A percentile compares a stretch with the other conserved stretches of the same genome.
Conservation (phyloP, 2,888 invertebrate species). For the Hoplodrina ambigua region DNA sequence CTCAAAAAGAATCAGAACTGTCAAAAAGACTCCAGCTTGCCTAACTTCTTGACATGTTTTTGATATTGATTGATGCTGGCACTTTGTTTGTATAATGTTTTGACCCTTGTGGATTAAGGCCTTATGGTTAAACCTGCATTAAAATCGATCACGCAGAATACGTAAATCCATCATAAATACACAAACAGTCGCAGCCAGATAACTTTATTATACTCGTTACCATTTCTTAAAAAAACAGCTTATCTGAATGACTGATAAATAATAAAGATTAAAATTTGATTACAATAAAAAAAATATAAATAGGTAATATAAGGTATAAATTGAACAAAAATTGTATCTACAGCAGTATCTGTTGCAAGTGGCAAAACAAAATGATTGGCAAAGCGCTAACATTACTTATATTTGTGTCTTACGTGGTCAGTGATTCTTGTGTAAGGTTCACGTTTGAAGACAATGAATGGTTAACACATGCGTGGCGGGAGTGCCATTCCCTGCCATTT, state of each 20-base stretch:
- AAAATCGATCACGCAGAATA: no score
- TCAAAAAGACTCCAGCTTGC: no score
- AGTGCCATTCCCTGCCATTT: conserved; percentile 53
- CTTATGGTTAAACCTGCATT: no score
- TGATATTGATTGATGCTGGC: no score
- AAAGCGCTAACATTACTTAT: conserved; percentile 45
- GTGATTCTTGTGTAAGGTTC: conserved; percentile 68
- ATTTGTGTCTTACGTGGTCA: conserved; percentile 53
- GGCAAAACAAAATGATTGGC: conserved; percentile 46
- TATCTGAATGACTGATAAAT: neutral
- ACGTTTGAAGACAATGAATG: conserved; percentile 68
- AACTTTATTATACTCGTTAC: no score
- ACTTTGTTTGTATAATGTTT: no score
- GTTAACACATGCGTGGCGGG: conserved; percentile 62
- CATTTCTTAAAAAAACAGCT: neutral
- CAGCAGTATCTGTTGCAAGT: neutral
- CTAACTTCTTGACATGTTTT: no score
- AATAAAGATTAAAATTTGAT: neutral
- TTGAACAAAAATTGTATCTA: neutral
- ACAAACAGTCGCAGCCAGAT: no score
- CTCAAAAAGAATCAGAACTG: no score
- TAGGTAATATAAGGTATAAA: neutral
- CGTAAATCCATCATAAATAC: no score
- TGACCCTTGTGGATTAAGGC: no score
- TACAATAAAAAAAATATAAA: neutral